Evolutionary conservation across 2,797 vertebrate genomes (phyloP), one percentile per base, ranked within the genome.

Genomic region (Morus bassanus): DNA sequence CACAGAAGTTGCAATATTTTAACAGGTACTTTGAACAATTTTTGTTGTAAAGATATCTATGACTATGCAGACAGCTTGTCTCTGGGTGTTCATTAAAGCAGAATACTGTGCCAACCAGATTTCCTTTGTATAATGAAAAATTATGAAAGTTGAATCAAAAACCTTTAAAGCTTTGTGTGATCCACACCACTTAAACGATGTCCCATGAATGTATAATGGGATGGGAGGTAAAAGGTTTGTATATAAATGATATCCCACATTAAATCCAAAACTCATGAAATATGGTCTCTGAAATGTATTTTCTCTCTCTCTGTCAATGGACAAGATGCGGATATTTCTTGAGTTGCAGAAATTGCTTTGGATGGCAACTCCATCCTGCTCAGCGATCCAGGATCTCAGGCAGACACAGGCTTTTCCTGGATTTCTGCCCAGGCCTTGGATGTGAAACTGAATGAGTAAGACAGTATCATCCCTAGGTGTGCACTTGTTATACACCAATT

Each of bases 391-490:
- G 65, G 39, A 84, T 73, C 43, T 68, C 37, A 75, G 51, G 35
- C 13, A 85, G 39, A 91, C 61, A 83, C 25, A 80, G 65, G 51
- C 25, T 90, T 53, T 79, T 82, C 37, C 77, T 91, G 85, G 77
- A 41, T 48, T 94, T 79, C 51, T 89, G 65, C 73, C 77, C 59
- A 67, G 59, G 68, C 61, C 33, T 27, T 57, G 13, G 17, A 70
- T 95, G 43, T 88, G 93, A 94, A 95, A 96, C 21, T 53, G 43
- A 86, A 45, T 16, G 27, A 90, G 56, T 53, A 81, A 73, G 51
- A 69, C 46, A 13, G 9, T 53, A 80, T 86, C 63, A 84, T 60
- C 7, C 11, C 56, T 85, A 91, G 65, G n/a, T 82, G 70, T 91
- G 74, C 77, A 53, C 63, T 88, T 90, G 65, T 82, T 88, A 46